Conservation (phyloP, 1,140 invertebrate genomes). For the Drosophila funebris region DNA sequence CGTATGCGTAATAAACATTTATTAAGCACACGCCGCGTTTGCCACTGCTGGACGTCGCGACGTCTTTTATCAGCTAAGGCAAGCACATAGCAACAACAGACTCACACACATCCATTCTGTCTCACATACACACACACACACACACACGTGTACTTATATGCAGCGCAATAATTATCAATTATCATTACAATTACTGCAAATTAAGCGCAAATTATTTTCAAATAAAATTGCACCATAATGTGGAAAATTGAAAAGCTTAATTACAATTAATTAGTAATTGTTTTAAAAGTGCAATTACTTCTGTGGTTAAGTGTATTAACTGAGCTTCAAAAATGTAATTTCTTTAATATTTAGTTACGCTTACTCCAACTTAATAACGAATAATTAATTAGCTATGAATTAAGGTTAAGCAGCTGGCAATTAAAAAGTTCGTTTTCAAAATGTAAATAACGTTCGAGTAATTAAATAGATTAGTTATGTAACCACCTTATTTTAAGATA, state of each 20-base stretch:
- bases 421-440: too few species aligned
- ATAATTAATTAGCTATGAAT: too few species aligned
- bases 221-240: conserved; percentile 1
- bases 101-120: background rate
- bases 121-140: background rate
- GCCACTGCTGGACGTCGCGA: background rate
- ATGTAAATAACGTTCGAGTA: too few species aligned
- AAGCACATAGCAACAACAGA: background rate
- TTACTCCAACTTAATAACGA: too few species aligned
- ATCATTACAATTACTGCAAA: conserved; percentile 9
- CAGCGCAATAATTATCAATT: conserved; percentile 10
- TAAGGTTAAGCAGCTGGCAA: too few species aligned
- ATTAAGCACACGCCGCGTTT: conserved; percentile 21
- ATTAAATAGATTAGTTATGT: too few species aligned
- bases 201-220: conserved; percentile 13
- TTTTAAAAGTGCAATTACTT: background rate
- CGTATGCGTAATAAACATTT: conserved; percentile 48
- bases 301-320: too few species aligned
- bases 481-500: too few species aligned
- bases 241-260: background rate
- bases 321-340: too few species aligned
- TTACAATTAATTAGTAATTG: conserved; percentile 1
- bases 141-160: background rate
- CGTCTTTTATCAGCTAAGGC: background rate
- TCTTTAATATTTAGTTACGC: too few species aligned